phyloP scores from a whole-genome alignment of 2,888 invertebrate genomes.

The Mythimna loreyi region DNA sequence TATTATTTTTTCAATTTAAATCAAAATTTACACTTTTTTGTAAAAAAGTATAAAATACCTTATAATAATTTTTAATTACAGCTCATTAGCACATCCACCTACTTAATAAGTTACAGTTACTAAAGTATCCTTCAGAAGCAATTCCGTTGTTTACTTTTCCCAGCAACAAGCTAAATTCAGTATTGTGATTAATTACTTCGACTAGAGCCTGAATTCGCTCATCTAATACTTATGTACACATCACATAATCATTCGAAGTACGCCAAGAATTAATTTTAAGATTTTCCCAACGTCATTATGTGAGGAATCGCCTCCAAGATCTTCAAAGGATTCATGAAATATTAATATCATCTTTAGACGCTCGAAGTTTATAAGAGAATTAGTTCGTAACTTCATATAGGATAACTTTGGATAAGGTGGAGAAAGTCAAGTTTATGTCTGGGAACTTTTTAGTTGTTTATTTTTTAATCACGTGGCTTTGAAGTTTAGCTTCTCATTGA shows the following conservation, averaged over 20 bases:
- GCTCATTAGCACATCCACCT: neutral
- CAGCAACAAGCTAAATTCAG: conserved; percentile 7
- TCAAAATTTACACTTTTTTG: too few relatives aligned
- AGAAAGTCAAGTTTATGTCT: conserved; percentile 21
- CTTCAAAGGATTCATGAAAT: conserved; percentile 55
- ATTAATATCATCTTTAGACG: conserved; percentile 51
- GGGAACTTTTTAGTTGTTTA: conserved; percentile 1
- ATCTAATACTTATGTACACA: conserved; percentile 20
- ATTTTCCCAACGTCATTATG: conserved; percentile 39
- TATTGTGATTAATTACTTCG: conserved; percentile 39
- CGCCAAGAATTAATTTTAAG: conserved; percentile 42
- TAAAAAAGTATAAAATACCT: too few relatives aligned
- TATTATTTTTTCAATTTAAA: too few relatives aligned
- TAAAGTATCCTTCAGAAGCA: neutral
- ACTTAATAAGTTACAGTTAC: neutral
- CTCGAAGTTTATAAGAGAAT: conserved; percentile 53
- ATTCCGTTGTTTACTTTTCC: conserved; percentile 15
- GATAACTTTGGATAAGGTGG: conserved; percentile 23
- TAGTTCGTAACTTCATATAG: conserved; percentile 42
- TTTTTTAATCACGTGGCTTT: conserved; percentile 8
- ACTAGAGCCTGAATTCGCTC: neutral
- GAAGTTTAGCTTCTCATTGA: neutral
- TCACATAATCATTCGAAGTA: conserved; percentile 32
- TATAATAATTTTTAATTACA: too few relatives aligned
- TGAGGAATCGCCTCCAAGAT: conserved; percentile 23